phyloP scores from a whole-genome alignment of 2,888 invertebrate genomes.

The Aleiodes testaceus region DNA sequence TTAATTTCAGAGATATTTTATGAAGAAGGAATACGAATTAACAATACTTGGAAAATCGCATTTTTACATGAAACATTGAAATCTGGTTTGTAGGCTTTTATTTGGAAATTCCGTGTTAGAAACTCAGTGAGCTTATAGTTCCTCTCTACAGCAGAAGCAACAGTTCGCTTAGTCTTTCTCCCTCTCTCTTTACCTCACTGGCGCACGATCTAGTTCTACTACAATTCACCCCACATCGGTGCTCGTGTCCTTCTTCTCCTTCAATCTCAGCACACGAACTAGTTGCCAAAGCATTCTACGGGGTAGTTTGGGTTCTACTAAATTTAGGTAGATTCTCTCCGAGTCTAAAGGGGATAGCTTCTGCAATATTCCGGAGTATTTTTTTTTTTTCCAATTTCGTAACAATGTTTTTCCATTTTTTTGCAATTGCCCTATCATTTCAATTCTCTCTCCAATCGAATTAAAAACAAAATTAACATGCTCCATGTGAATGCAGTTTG shows the following conservation, averaged over 20 bases:
- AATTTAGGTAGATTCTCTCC: constrained; percentile 48
- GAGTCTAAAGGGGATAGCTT: constrained; percentile 27
- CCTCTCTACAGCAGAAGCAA: constrained; percentile 61
- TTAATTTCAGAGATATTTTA: too few relatives aligned
- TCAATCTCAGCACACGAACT: constrained; percentile 43
- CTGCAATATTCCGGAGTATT: constrained; percentile 18
- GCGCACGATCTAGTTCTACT: constrained; percentile 13
- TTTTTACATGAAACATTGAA: constrained; percentile 50
- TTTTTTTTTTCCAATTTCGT: background rate
- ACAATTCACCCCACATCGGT: constrained; percentile 30
- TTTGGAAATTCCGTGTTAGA: constrained; percentile 47
- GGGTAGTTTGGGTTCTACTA: constrained; percentile 45
- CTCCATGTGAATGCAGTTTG: too few relatives aligned
- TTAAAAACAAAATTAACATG: too few relatives aligned
- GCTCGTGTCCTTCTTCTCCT: constrained; percentile 35
- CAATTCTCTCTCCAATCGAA: too few relatives aligned
- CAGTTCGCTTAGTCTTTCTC: constrained; percentile 63
- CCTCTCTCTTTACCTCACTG: constrained; percentile 39
- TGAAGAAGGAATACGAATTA: too few relatives aligned
- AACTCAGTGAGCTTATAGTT: constrained; percentile 56
- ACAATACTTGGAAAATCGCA: too few relatives aligned
- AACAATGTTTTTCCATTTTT: background rate
- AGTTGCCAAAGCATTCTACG: constrained; percentile 40
- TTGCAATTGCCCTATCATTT: background rate
- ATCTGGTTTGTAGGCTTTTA: constrained; percentile 58